These are phyloP conservation scores for Percina caprodes DNA, from an alignment of 2,113 vertebrate genomes.

Conservation along the genomic window DNA sequence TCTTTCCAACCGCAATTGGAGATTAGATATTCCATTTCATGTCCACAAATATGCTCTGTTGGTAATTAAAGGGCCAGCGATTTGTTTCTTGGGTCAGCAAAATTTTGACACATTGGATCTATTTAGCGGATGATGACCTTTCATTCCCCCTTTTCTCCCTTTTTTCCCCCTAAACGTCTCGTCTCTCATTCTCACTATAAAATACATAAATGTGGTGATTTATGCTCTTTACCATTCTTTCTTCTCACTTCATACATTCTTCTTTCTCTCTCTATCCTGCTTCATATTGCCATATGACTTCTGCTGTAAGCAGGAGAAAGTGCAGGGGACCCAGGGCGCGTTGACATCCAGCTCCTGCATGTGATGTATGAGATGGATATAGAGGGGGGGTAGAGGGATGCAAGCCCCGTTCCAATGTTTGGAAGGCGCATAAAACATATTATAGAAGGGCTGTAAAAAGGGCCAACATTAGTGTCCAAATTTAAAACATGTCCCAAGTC, in stretches of 20 bases:
- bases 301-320: slow-evolving; percentile 39
- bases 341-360: slow-evolving; percentile 64
- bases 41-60: slow-evolving; percentile 63
- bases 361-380: slow-evolving; percentile 70
- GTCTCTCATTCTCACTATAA: slow-evolving; percentile 8
- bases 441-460: slow-evolving; percentile 65
- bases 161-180: slow-evolving; percentile 3
- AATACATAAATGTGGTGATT: slow-evolving; percentile 29
- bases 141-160: slow-evolving; percentile 9
- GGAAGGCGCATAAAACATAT: slow-evolving; percentile 73
- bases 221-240: slow-evolving; percentile 4
- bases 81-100: slow-evolving; percentile 59
- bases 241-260: background rate
- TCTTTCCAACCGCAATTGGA: slow-evolving; percentile 63
- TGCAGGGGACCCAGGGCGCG: slow-evolving; percentile 53
- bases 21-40: slow-evolving; percentile 66
- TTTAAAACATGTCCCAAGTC: slow-evolving; percentile 79
- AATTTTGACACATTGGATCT: slow-evolving; percentile 47
- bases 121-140: slow-evolving; percentile 39
- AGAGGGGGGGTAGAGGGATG: slow-evolving; percentile 17
- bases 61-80: slow-evolving; percentile 55
- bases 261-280: slow-evolving; percentile 16
- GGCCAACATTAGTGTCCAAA: slow-evolving; percentile 70
- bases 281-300: slow-evolving; percentile 43
- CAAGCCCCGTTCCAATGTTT: slow-evolving; percentile 55